Conservation (phyloP, 2,113 vertebrate genomes). For the Callipepla californica region DNA sequence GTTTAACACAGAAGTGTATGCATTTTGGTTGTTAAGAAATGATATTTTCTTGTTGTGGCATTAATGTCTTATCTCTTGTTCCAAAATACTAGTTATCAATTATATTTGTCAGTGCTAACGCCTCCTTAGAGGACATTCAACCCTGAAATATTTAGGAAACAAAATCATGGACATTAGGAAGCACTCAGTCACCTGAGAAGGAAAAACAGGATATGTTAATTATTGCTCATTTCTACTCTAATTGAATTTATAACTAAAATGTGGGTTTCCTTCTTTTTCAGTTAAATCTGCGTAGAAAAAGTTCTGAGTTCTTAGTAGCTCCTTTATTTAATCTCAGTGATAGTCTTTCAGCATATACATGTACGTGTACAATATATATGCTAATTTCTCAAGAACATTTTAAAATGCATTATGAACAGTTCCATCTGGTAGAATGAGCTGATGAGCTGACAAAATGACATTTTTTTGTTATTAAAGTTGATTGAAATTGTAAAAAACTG, state of each 20-base stretch:
- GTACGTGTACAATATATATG: neutral
- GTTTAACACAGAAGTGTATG: neutral
- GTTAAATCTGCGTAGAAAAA: neutral
- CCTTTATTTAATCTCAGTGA: neutral
- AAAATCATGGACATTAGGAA: neutral
- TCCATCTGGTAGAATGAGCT: slow-evolving; percentile 48
- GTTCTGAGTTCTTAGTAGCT: neutral
- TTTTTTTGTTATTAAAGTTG: slow-evolving; percentile 2
- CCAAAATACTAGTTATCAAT: neutral
- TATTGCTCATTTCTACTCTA: neutral
- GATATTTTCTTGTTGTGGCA: neutral
- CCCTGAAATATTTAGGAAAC: neutral
- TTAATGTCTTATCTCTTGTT: neutral
- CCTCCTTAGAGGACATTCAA: neutral
- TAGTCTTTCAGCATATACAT: neutral
- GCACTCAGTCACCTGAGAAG: neutral
- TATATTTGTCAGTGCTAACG: neutral
- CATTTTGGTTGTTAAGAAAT: neutral
- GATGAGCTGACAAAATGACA: slow-evolving; percentile 20
- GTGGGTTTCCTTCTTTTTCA: neutral
- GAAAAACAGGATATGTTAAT: neutral
- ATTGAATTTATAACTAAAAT: neutral
- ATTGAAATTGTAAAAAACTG: neutral
- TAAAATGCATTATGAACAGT: slow-evolving; percentile 37
- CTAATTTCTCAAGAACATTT: slow-evolving; percentile 31